Conservation (phyloP, 2,888 invertebrate species). For the Polietes domitor region DNA sequence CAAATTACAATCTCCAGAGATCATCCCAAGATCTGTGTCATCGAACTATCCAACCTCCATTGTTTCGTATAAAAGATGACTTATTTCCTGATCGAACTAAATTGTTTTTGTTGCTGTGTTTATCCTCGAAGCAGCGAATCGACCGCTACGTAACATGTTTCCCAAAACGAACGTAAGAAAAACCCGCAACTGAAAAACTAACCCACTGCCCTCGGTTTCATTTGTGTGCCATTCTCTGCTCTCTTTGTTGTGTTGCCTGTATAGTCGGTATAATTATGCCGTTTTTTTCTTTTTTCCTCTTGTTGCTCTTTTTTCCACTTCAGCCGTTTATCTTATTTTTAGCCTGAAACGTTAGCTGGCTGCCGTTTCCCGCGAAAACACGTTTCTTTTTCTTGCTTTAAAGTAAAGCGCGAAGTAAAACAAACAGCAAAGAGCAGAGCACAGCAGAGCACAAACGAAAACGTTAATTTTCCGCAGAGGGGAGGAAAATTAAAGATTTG, state of each 20-base stretch:
- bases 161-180: neutral
- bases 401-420: neutral
- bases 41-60: no score
- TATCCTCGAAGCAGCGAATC: no score
- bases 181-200: constrained; percentile 39
- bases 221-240: constrained; percentile 65
- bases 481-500: constrained; percentile 48
- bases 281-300: constrained; percentile 63
- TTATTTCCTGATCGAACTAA: neutral
- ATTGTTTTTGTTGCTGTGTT: neutral
- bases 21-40: no score
- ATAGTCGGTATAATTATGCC: constrained; percentile 68
- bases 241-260: constrained; percentile 35
- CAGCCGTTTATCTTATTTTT: constrained; percentile 6
- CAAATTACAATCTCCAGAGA: no score
- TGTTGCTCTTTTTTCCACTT: constrained; percentile 51
- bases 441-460: neutral
- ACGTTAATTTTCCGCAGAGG: constrained; percentile 3
- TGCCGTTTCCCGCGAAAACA: constrained; percentile 3
- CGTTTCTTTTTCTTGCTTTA: neutral
- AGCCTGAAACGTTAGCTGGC: neutral
- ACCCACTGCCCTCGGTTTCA: constrained; percentile 68
- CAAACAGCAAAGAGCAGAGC: neutral
- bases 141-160: neutral
- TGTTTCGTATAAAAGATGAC: neutral